Evolutionary conservation across 1,140 invertebrate species (phyloP).

Genomic region (Pogonus chalceus): DNA sequence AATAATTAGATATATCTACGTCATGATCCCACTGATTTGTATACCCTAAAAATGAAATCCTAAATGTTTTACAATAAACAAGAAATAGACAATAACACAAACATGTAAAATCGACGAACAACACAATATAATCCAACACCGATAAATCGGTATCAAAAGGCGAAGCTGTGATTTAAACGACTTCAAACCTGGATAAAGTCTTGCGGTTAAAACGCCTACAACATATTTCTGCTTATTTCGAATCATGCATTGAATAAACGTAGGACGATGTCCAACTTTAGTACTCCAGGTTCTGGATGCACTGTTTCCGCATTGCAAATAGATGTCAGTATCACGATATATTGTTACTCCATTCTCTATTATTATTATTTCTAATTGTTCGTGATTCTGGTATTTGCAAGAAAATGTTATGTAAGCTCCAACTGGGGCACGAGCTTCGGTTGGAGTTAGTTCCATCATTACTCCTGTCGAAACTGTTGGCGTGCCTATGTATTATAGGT

Average conservation of each 20-base stretch:
- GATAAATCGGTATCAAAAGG: not conserved
- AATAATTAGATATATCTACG: too few species aligned
- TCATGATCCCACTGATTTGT: too few species aligned
- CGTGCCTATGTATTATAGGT: too few species aligned
- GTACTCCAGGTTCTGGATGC: constrained; percentile 20
- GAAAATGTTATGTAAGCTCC: constrained; percentile 36
- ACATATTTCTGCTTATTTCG: constrained; percentile 22
- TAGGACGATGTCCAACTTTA: constrained; percentile 25
- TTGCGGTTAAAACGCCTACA: constrained; percentile 29
- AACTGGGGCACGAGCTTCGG: constrained; percentile 31
- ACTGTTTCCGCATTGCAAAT: constrained; percentile 14
- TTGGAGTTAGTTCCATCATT: constrained; percentile 42
- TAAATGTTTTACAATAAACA: too few species aligned
- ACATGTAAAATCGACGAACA: constrained; percentile 6
- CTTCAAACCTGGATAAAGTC: constrained; percentile 28
- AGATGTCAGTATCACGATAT: constrained; percentile 2
- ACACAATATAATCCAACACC: constrained; percentile 3
- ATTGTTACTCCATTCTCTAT: constrained; percentile 11
- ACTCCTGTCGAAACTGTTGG: too few species aligned
- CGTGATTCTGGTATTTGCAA: constrained; percentile 40
- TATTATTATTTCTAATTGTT: constrained; percentile 24
- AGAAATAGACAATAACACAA: too few species aligned
- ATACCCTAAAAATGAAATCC: too few species aligned
- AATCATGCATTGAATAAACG: constrained; percentile 30
- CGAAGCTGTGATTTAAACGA: not conserved